phyloP scores from a whole-genome alignment of 2,888 invertebrate species.

The Drosophila paramelanica region DNA sequence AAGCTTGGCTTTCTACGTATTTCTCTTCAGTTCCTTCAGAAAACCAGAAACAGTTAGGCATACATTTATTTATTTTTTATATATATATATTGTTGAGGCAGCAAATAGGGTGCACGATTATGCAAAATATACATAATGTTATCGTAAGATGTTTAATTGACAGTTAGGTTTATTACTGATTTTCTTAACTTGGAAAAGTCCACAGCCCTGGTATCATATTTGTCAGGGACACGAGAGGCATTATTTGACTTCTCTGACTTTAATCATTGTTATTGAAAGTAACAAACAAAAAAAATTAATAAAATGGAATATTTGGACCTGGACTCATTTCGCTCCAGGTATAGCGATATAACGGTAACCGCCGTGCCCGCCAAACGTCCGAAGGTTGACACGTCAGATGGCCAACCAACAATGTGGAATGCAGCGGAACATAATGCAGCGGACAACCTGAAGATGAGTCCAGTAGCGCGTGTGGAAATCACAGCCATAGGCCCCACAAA shows the following conservation, averaged over 20 bases:
- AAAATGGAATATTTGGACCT: conserved; percentile 63
- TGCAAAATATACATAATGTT: no score
- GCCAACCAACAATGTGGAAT: not conserved
- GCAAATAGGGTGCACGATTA: no score
- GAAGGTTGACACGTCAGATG: not conserved
- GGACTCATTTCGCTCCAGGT: conserved; percentile 65
- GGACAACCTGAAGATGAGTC: not conserved
- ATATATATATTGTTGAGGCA: no score
- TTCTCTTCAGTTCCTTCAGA: no score
- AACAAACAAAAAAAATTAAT: not conserved
- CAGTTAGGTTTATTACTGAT: not conserved
- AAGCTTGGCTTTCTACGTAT: no score
- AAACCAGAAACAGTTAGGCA: no score
- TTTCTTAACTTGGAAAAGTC: not conserved
- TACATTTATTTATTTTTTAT: no score
- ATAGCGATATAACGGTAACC: conserved; percentile 69
- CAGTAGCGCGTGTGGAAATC: conserved; percentile 44
- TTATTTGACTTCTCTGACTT: not conserved
- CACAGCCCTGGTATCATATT: not conserved
- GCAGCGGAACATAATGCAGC: not conserved
- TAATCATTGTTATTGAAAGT: not conserved
- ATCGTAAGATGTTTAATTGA: not conserved
- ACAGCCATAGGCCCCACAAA: conserved; percentile 6
- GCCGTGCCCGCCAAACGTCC: conserved; percentile 42
- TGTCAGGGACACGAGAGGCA: conserved; percentile 2